Evolutionary conservation across 2,113 vertebrate species (phyloP), one percentile per base, ranked within the genome.

Genomic region (Camelus bactrianus): DNA sequence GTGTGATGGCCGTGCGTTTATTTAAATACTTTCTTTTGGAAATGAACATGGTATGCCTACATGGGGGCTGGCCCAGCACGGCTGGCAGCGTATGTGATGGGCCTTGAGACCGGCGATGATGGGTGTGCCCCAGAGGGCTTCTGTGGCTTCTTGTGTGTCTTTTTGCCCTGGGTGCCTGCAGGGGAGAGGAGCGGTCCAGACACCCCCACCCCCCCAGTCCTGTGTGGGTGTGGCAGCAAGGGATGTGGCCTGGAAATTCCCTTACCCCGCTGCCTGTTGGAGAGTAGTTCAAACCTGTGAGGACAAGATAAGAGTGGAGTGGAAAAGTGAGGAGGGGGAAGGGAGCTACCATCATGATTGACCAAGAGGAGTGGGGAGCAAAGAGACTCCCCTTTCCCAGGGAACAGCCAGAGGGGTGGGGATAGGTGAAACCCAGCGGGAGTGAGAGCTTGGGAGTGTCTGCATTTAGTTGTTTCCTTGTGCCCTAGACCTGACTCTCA

Each of bases 1-100:
- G 12, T 17, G 2, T 22, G 69, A 48, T 15, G 46, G 35, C 19
- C 15, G 16, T 30, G 5, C 35, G 32, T 65, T 62, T 69, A 30
- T 42, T 76, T 79, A 22, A 38, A n/a, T 89, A 32, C 52, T 46
- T 64, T 50, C 73, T 38, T 79, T 90, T 22, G 83, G 84, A 7
- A 93, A 54, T 60, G 58, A 46, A 24, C 13, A 1, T 16, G 16
- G 28, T 22, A 3, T 22, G 5, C 64, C 82, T 87, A 0, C 35
- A 0, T 3, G 65, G 88, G 58, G n/a, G 20, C 72, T 19, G 30
- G 42, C 10, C 22, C 0, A 46, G 0, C 0, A 1, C 65, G 5
- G 1, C 22, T 15, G 73, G 65, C 30, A 19, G 70, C 80, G 4
- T n/a, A 12, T 7, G 17, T 20, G 26, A 20, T 35, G n/a, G 62